Base-by-base conservation (phyloP, 1,140 invertebrate species). In the Anoplolepis gracilipes region DNA sequence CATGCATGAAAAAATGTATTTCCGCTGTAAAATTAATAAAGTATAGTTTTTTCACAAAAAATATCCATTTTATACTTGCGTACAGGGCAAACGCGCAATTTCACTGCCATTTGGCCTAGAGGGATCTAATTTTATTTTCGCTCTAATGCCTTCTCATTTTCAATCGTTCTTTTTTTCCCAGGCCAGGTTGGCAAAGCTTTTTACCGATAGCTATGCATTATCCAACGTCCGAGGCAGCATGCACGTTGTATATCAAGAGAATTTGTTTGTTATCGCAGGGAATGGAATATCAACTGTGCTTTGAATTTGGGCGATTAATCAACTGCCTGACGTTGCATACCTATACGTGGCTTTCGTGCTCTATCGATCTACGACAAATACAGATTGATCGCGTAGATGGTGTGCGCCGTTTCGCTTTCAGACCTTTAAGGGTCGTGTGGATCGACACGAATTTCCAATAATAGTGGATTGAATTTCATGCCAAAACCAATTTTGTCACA, bases 221-320 rank as follows among this genome's bases (percentile, higher is more conserved):
- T 73, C 67, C 78, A n/a, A 73, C 11, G 78, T 81, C 78, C 25
- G 36, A 2, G 55, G 39, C 67, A 73, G 36, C 28, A n/a, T 22
- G 67, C 49, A 53, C 49, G 36, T 81, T 81, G 65, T 61, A 73
- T 73, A 82, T 73, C 67, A 73, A 61, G 78, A 55, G 78, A 73
- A 82, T 82, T 82, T 72, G 65, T 81, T 82, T 82, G 67, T 73
- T 82, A 81, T 81, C 78, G 65, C 67, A 22, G 78, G 16, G 13
- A 82, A 73, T 42, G 39, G 53, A 73, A 82, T 82, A 82, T 82
- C 78, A 82, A 82, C 55, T 59, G 78, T 46, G 67, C 67, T 61
- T 81, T 82, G 78, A 82, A 73, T 82, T 73, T 42, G 78, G 36
- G 11, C 78, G 78, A 82, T 82, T 82, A 82, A 82, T 82, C 78